A percentile compares a stretch with the other conserved stretches of the same genome.
Conservation (phyloP, 1,140 invertebrate genomes). For the Arctopsyche grandis region DNA sequence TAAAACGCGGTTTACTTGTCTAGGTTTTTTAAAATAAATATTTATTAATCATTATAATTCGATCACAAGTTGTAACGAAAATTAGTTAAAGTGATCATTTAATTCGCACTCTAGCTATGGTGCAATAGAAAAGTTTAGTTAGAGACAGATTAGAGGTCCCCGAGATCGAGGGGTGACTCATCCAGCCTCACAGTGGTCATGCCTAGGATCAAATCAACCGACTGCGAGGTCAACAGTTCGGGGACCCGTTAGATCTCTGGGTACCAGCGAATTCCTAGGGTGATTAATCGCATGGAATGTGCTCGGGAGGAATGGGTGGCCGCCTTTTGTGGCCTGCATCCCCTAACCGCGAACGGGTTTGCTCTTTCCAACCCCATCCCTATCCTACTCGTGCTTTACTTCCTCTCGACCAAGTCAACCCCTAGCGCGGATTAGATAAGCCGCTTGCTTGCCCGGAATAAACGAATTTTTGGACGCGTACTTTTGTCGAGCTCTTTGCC, state of each 20-base stretch:
- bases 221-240: background rate
- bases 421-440: conserved; percentile 13
- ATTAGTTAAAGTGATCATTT: too few relatives aligned
- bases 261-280: conserved; percentile 41
- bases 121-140: too few relatives aligned
- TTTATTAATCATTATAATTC: too few relatives aligned
- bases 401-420: background rate
- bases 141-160: too few relatives aligned
- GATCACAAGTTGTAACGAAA: too few relatives aligned
- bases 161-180: too few relatives aligned
- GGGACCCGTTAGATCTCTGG: background rate
- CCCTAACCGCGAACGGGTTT: conserved; percentile 20
- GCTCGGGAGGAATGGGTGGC: background rate
- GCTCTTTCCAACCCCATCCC: background rate
- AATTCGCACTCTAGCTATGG: too few relatives aligned
- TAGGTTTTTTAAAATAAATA: too few relatives aligned
- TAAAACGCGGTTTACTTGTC: too few relatives aligned
- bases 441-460: conserved; percentile 13
- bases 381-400: too few relatives aligned
- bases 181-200: too few relatives aligned
- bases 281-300: conserved; percentile 50
- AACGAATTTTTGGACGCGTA: background rate
- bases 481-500: too few relatives aligned
- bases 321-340: conserved; percentile 3
- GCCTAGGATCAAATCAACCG: conserved; percentile 16